Evolutionary conservation across 2,113 vertebrate genomes (phyloP).

Genomic region (Alosa alosa): DNA sequence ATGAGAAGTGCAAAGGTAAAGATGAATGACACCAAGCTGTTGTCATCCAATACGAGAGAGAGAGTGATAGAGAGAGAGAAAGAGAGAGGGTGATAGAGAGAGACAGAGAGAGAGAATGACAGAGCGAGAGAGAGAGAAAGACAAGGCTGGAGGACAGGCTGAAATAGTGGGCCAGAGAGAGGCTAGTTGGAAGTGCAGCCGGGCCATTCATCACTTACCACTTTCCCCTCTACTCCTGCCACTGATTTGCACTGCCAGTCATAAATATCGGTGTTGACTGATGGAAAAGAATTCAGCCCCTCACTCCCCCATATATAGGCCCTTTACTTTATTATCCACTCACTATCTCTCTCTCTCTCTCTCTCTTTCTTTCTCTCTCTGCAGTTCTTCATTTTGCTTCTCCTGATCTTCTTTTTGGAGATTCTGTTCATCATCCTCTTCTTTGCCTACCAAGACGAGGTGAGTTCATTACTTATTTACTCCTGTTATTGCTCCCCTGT

Average conservation of each 20-base stretch:
- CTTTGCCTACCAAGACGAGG: conserved; percentile 93
- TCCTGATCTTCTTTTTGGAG: conserved; percentile 93
- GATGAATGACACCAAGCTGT: neutral
- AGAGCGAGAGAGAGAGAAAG: neutral
- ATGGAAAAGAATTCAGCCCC: conserved; percentile 10
- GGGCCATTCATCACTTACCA: neutral
- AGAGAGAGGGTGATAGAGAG: neutral
- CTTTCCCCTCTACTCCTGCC: neutral
- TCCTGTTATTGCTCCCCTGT: neutral
- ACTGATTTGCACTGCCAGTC: conserved; percentile 23
- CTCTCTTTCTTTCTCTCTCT: conserved; percentile 55
- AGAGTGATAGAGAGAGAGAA: neutral
- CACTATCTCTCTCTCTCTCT: neutral
- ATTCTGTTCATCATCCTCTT: conserved; percentile 88
- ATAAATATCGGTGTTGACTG: conserved; percentile 27
- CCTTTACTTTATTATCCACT: neutral
- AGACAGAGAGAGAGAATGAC: neutral
- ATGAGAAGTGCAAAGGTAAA: neutral
- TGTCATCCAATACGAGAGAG: neutral
- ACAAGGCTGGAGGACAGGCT: neutral
- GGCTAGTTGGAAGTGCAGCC: neutral
- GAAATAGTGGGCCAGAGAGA: conserved; percentile 1
- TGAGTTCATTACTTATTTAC: conserved; percentile 57
- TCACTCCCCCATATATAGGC: neutral
- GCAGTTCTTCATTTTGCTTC: conserved; percentile 94